Evolutionary conservation across 2,888 invertebrate genomes (phyloP).

Genomic region (Scaptomyza caliginosa): DNA sequence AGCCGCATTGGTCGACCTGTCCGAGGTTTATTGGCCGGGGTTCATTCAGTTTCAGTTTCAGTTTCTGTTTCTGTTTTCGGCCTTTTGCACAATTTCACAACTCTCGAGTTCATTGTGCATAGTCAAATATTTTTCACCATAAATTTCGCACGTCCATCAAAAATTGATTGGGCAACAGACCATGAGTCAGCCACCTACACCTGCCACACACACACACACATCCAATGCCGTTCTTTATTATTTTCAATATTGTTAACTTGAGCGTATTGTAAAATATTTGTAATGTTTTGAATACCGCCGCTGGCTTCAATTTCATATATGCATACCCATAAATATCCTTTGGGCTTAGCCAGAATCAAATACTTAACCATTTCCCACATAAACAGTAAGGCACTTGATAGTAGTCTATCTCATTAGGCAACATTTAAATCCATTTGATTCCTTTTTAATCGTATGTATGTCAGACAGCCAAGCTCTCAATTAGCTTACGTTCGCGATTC

Average conservation of each 20-base stretch:
- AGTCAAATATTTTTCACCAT: slow-evolving; percentile 80
- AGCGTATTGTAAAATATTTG: slow-evolving; percentile 47
- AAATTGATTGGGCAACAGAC: slow-evolving; percentile 72
- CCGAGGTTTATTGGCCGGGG: background rate
- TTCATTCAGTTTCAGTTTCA: slow-evolving; percentile 22
- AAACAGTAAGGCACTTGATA: background rate
- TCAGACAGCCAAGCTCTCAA: slow-evolving; percentile 32
- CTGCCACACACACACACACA: slow-evolving; percentile 33
- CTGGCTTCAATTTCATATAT: background rate
- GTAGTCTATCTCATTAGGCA: background rate
- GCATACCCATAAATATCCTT: background rate
- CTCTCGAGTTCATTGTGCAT: slow-evolving; percentile 73
- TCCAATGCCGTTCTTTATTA: slow-evolving; percentile 9
- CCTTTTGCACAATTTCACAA: slow-evolving; percentile 42
- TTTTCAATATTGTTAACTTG: slow-evolving; percentile 61
- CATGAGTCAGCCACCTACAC: slow-evolving; percentile 46
- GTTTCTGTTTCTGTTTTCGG: slow-evolving; percentile 1
- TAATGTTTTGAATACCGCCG: slow-evolving; percentile 19
- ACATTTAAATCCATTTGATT: background rate
- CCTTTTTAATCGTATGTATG: slow-evolving; percentile 20
- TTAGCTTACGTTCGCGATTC: background rate
- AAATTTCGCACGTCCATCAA: slow-evolving; percentile 81
- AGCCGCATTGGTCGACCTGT: slow-evolving; percentile 60
- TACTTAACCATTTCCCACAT: too few species aligned
- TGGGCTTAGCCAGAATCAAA: background rate